phyloP scores from a whole-genome alignment of 2,888 invertebrate genomes.

The Subacronicta megacephala region DNA sequence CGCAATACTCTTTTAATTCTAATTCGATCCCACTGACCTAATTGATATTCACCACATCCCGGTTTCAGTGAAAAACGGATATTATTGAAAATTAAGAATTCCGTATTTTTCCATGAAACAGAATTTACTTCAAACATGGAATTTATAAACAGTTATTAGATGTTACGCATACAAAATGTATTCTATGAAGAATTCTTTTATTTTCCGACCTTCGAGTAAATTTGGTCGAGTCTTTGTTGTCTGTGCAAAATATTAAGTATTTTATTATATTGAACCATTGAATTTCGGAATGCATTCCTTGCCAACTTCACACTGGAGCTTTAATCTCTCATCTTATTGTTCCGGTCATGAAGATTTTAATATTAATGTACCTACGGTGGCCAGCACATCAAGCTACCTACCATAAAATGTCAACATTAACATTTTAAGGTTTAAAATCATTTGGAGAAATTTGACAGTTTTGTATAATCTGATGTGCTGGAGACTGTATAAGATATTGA shows the following conservation, averaged over 20 bases:
- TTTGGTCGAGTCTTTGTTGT: constrained; percentile 13
- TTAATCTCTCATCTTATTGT: too few species aligned
- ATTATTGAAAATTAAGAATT: constrained; percentile 47
- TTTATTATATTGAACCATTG: not conserved
- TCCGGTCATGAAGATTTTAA: too few species aligned
- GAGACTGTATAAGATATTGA: too few species aligned
- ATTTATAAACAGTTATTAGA: constrained; percentile 20
- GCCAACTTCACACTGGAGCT: too few species aligned
- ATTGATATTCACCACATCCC: constrained; percentile 55
- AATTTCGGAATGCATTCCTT: not conserved
- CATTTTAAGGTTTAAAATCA: too few species aligned
- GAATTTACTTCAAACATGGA: constrained; percentile 22
- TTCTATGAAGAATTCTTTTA: constrained; percentile 22
- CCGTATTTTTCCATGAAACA: constrained; percentile 18
- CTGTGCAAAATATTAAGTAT: constrained; percentile 22
- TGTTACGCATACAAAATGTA: constrained; percentile 8
- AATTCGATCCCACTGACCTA: constrained; percentile 57
- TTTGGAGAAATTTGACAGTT: too few species aligned
- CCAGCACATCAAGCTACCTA: too few species aligned
- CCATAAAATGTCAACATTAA: too few species aligned
- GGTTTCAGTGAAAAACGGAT: constrained; percentile 58
- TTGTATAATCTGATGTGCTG: too few species aligned
- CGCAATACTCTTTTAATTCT: constrained; percentile 38
- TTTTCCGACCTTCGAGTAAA: not conserved
- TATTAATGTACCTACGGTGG: too few species aligned